Percentiles rank a stretch among this genome's conserved stretches.
These are phyloP conservation scores for Caenorhabditis afra DNA, from an alignment of 2,888 invertebrate species.

Conservation along the genomic window DNA sequence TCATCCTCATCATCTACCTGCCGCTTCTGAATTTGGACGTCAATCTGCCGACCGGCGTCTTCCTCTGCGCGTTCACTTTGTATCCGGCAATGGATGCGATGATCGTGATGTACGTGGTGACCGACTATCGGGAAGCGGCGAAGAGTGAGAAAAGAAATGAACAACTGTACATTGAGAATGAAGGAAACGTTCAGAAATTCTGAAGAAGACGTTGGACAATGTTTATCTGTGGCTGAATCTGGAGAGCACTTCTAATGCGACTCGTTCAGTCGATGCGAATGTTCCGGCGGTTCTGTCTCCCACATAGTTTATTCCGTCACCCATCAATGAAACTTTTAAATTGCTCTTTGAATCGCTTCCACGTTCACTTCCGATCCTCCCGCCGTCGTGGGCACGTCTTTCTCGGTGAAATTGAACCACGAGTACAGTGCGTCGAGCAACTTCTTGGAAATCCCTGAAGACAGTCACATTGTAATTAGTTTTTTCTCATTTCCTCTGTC, in stretches of 20 bases:
- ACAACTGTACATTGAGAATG: too few relatives aligned
- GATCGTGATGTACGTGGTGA: slow-evolving; percentile 38
- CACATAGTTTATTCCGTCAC: background rate
- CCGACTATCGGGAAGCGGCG: slow-evolving; percentile 17
- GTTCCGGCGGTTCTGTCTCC: background rate
- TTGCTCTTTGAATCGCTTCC: too few relatives aligned
- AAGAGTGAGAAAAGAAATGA: background rate
- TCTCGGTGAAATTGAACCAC: too few relatives aligned
- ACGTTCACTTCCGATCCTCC: too few relatives aligned
- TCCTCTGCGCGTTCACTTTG: slow-evolving; percentile 20
- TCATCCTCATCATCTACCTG: slow-evolving; percentile 16
- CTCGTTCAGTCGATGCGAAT: background rate
- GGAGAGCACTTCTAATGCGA: background rate
- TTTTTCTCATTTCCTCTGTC: background rate
- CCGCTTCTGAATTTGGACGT: slow-evolving; percentile 10
- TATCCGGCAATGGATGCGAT: slow-evolving; percentile 37
- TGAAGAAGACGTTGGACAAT: background rate
- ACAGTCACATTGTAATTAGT: too few relatives aligned
- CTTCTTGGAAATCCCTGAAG: too few relatives aligned
- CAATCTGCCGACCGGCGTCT: slow-evolving; percentile 31
- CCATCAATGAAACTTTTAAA: too few relatives aligned
- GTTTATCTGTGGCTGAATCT: background rate
- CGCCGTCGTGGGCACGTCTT: too few relatives aligned
- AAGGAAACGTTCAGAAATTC: background rate
- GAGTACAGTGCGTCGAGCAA: too few relatives aligned